Percentiles rank a stretch among this genome's conserved stretches.
These are phyloP conservation scores for Nudaria mundana DNA, from an alignment of 2,888 invertebrate species.

Conservation along the genomic window DNA sequence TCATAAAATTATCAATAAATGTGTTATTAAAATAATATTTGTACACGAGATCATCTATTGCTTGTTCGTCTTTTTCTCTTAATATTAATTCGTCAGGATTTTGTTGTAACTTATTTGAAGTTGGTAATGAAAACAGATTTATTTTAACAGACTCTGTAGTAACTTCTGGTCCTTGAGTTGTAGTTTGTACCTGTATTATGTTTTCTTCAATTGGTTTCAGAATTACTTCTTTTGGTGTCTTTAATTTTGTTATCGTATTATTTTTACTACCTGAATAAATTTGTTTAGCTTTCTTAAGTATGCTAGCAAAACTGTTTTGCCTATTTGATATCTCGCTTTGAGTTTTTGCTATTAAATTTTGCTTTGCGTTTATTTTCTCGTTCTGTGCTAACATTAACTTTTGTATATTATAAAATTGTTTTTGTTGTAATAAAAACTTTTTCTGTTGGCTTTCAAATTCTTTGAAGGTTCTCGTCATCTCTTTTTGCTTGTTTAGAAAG, in stretches of 20 bases:
- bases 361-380: conserved; percentile 63
- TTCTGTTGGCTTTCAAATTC: conserved; percentile 68
- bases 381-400: conserved; percentile 65
- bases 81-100: conserved; percentile 62
- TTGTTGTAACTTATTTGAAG: conserved; percentile 38
- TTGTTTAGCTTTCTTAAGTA: conserved; percentile 64
- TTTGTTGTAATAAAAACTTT: conserved; percentile 63
- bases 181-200: conserved; percentile 16
- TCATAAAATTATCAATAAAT: conserved; percentile 65
- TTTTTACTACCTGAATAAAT: conserved; percentile 43
- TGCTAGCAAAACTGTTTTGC: conserved; percentile 63
- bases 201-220: not conserved
- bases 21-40: conserved; percentile 75
- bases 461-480: conserved; percentile 48
- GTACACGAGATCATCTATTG: conserved; percentile 68
- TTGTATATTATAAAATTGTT: conserved; percentile 65
- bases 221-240: conserved; percentile 13
- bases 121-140: conserved; percentile 59
- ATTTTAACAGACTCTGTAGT: conserved; percentile 61
- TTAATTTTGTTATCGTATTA: conserved; percentile 12
- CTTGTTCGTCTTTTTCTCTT: conserved; percentile 62
- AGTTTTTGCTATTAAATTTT: conserved; percentile 60
- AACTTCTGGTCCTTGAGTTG: conserved; percentile 25
- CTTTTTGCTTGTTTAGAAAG: conserved; percentile 48
- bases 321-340: conserved; percentile 67